Evolutionary conservation across 1,140 invertebrate genomes (phyloP), one percentile per base, ranked within the genome.

Genomic region (Condylostylus longicornis): DNA sequence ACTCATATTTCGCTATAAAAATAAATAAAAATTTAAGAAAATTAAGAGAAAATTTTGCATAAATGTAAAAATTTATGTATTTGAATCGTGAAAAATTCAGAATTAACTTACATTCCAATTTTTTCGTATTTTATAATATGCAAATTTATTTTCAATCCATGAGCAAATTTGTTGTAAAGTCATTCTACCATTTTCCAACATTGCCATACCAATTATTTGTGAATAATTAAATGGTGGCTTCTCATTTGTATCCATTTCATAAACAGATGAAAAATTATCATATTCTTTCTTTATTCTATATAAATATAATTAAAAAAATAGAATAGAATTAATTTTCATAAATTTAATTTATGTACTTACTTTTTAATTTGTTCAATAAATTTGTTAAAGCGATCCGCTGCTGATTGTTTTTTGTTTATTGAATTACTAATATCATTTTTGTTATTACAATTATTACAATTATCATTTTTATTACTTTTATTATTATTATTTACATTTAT

Each of bases 191-290:
- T 51, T 50, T 30, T 58, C 50, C 3, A 59, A 33, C 48, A 60
- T 56, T 8, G 53, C 57, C 57, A 60, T 60, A 6, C 51, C 57
- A 33, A 60, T 60, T 2, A 60, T 59, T 27, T 60, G 51, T 0
- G 57, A 59, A 35, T 60, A 60, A 30, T 60, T 60, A 23, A 60
- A 60, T 0, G 56, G 56, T 1, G 57, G 57, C 18, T 60, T 60
- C 13, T 53, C 48, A 2, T 40, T 46, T 12, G 47, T 32, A 33
- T 58, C 47, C 1, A 44, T 51, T 42, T 47, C 48, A 42, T 58
- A 60, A 19, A 51, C 47, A 3, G 20, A 33, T 4, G 51, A 48
- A 0, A 42, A 37, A 27, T 53, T 46, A 34, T 57, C 38, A 35
- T 60, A 60, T 32, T 52, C 51, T 13, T 23, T 38, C 13, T 50